Percentiles rank a stretch among this genome's conserved stretches.
These are phyloP conservation scores for Achlya flavicornis DNA, from an alignment of 2,888 invertebrate genomes.

Conservation along the genomic window DNA sequence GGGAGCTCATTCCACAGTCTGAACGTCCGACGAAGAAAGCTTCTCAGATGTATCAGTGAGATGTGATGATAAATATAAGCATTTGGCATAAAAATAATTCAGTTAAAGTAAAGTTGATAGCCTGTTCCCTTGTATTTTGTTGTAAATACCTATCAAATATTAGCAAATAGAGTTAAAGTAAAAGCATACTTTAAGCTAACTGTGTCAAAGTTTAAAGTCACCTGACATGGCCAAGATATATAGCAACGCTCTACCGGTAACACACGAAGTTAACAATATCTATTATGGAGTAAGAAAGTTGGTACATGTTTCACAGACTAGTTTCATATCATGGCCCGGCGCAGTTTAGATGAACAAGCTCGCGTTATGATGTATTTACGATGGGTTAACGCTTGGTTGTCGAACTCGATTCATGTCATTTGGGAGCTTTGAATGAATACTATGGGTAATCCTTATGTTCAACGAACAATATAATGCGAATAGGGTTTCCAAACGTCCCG, in stretches of 20 bases:
- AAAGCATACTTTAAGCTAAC: too few species aligned
- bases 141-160: too few species aligned
- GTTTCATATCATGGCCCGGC: conserved; percentile 6
- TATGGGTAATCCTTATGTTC: too few species aligned
- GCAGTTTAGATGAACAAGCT: conserved; percentile 9
- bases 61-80: too few species aligned
- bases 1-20: too few species aligned
- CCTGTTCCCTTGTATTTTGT: too few species aligned
- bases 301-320: neutral
- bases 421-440: neutral
- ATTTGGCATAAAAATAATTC: too few species aligned
- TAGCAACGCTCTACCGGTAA: neutral
- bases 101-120: too few species aligned
- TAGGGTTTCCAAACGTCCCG: too few species aligned
- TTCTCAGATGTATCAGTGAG: too few species aligned
- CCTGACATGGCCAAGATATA: neutral
- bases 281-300: conserved; percentile 14
- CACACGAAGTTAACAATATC: conserved; percentile 13
- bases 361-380: neutral
- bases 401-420: neutral
- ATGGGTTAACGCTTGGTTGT: neutral
- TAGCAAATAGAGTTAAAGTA: neutral
- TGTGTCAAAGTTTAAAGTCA: conserved; percentile 3
- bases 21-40: too few species aligned
- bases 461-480: too few species aligned